Evolutionary conservation across 1,140 invertebrate genomes (phyloP), one percentile per base, ranked within the genome.

Genomic region (Danaus melanippus): DNA sequence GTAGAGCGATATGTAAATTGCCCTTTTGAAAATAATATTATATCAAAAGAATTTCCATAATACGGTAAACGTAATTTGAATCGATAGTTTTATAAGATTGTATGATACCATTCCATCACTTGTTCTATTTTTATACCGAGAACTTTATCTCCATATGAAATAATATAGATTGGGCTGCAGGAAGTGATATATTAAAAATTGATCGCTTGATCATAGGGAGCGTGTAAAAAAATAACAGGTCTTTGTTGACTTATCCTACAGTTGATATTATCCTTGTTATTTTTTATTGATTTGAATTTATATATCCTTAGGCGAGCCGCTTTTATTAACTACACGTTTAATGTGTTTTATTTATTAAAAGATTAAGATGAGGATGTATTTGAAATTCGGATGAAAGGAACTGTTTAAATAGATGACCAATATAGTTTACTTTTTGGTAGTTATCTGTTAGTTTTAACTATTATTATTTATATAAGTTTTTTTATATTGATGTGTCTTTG

Each of bases 111-210:
- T 48, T 45, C 49, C 12, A 41, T 54, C 32, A 64, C 63, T 56
- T 60, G 59, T 58, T 61, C 58, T 56, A 60, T 60, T 60, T 64
- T 45, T 54, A 55, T 62, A 64, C 61, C 46, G 48, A 48, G 58
- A 62, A 59, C 56, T 58, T 68, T 71, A 71, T 71, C 69, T 64
- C 52, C 53, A 61, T 56, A 52, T 59, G 46, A 58, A 70, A 71
- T 74, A 67, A 66, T 70, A 77, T 77, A 68, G 74, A 74, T 71
- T 71, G 61, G 49, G 39, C 62, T 51, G 62, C 80, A 79, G 80
- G 76, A 84, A 81, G 66, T 66, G 68, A 81, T 84, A 74, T 78
- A 80, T 81, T 77, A 84, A 67, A 81, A 62, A 72, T 71, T 69
- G 72, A 79, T 74, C 75, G 66, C 60, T 66, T 71, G 71, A 77